phyloP scores from a whole-genome alignment of 1,140 invertebrate species.

The Cydia strobilella region DNA sequence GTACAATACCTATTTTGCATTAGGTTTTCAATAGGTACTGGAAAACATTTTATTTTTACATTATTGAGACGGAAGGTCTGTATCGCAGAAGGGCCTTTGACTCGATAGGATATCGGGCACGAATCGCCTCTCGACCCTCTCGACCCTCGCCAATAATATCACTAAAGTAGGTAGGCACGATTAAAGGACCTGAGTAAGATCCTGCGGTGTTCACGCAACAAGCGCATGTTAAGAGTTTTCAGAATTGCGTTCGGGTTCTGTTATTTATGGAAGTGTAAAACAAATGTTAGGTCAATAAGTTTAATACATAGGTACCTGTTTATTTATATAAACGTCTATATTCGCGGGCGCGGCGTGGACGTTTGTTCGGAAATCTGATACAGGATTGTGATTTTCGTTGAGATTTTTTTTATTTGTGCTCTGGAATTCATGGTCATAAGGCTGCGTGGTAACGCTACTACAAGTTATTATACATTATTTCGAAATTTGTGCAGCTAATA shows the following conservation, averaged over 20 bases:
- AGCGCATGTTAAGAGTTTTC: neutral
- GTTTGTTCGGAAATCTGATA: no score
- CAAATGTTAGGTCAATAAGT: neutral
- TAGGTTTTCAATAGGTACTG: slow-evolving; percentile 2
- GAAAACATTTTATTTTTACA: slow-evolving; percentile 12
- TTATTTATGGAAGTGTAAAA: neutral
- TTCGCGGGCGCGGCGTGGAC: no score
- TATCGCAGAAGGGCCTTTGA: slow-evolving; percentile 27
- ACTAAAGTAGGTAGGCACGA: slow-evolving; percentile 3
- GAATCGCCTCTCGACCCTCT: slow-evolving; percentile 17
- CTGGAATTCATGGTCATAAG: no score
- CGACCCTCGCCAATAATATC: slow-evolving; percentile 24
- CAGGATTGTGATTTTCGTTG: no score
- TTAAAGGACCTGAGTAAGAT: slow-evolving; percentile 12
- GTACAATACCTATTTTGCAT: neutral
- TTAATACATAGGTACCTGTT: neutral
- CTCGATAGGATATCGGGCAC: slow-evolving; percentile 30
- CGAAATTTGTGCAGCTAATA: no score
- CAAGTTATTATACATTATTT: no score
- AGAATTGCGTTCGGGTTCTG: neutral
- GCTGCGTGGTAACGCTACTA: no score
- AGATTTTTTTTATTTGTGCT: no score
- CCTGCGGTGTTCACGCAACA: neutral
- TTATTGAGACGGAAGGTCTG: slow-evolving; percentile 16
- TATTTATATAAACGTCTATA: neutral